A percentile compares a stretch with the other conserved stretches of the same genome.
Conservation (phyloP, 2,888 invertebrate species). For the Lycocerus yunnanus region DNA sequence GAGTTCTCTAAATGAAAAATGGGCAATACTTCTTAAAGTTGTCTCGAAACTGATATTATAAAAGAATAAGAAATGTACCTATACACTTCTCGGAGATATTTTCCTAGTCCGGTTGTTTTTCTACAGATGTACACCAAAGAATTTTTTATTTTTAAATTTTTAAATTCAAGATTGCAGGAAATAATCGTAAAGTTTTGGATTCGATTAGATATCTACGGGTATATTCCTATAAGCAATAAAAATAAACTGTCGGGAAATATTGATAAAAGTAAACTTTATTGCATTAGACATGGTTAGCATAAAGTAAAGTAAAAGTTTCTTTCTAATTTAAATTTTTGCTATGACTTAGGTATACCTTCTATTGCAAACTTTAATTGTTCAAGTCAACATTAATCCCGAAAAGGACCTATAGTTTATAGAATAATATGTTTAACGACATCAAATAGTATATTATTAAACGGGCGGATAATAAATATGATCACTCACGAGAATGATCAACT, state of each 20-base stretch:
- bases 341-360: too few species aligned
- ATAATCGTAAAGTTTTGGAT: background rate
- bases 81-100: background rate
- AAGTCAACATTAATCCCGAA: background rate
- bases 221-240: background rate
- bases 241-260: background rate
- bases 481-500: too few species aligned
- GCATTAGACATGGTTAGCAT: background rate
- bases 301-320: background rate
- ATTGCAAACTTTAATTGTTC: background rate
- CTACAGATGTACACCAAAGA: background rate
- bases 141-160: background rate
- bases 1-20: constrained; percentile 22
- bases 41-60: constrained; percentile 14
- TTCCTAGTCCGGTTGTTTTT: background rate
- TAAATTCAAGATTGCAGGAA: background rate
- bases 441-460: too few species aligned
- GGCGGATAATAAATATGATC: too few species aligned
- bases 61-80: background rate
- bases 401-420: too few species aligned
- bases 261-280: background rate
- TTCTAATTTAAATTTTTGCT: background rate
- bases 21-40: constrained; percentile 22
- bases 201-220: background rate
- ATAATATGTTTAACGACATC: too few species aligned